Base-by-base conservation (phyloP, 1,140 invertebrate genomes). In the Drosophila pandora region DNA sequence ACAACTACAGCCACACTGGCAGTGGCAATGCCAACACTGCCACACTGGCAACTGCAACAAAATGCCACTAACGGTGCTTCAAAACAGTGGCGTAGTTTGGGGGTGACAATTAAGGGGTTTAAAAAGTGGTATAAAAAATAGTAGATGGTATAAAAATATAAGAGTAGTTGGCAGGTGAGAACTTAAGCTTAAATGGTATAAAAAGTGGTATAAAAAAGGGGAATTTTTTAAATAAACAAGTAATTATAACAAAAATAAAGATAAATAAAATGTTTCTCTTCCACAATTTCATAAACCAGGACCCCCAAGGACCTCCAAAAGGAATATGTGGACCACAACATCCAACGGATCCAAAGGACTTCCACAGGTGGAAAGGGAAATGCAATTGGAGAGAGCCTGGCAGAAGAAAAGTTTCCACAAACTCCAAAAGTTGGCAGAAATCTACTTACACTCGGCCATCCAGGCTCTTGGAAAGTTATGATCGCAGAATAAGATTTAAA, bases 11-110 rank as follows among this genome's bases (percentile, higher is more conserved):
- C 25, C 5, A 61, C 71, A 73, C 53, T 52, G 70, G 72, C 70
- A 58, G 54, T 60, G 56, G 28, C 61, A 57, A 62, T 43, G 7
- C 5, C 52, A 71, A 39, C 60, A 17, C 55, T 25, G 32, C 56
- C 48, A 61, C 71, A 73, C 53, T 52, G 70, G 70, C 70, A 58
- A 59, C 60, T 55, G 34, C 61, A 57, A 62, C 52, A 28, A 28
- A 28, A 28, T 28, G 25, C 25, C 25, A 48, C 58, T 41, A 62
- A 53, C 37, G 37, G 58, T 23, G 17, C 17, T 17, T 32, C 41
- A 25, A 21, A 7, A 9, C 28, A 30, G 28, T 13, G 49, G 49
- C 17, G 13, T 30, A 32, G 6, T 25, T 10, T 4, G 34, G 34
- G 34, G 17, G 17, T 17, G 17, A 17, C 17, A 17, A 17, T 17